These are phyloP conservation scores for Arenicola marina DNA, from an alignment of 2,888 invertebrate species.

Conservation along the genomic window DNA sequence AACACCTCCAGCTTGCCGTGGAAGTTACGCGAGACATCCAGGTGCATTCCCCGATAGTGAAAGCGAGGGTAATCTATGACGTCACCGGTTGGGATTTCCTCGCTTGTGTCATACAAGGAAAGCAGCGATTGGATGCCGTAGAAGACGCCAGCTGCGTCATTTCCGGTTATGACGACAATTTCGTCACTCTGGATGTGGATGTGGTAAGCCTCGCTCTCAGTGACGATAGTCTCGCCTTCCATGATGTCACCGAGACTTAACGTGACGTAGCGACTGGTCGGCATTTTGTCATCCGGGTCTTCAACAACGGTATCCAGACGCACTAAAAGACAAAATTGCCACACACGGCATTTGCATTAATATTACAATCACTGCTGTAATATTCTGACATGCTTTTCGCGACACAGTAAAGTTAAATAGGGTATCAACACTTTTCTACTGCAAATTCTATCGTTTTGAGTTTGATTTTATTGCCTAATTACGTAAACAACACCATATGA, in stretches of 20 bases:
- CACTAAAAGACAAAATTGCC: too few relatives aligned
- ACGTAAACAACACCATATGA: too few relatives aligned
- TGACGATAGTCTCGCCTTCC: background rate
- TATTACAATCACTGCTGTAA: too few relatives aligned
- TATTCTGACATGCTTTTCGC: too few relatives aligned
- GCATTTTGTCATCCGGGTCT: background rate
- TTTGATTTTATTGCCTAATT: too few relatives aligned
- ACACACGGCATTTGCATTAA: too few relatives aligned
- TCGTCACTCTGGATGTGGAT: background rate
- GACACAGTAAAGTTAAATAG: too few relatives aligned
- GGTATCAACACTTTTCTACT: too few relatives aligned
- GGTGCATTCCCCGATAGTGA: slow-evolving; percentile 43
- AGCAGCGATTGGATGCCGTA: slow-evolving; percentile 21
- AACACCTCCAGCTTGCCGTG: slow-evolving; percentile 21
- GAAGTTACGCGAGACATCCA: slow-evolving; percentile 57
- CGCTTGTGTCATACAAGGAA: slow-evolving; percentile 6
- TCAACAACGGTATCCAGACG: background rate
- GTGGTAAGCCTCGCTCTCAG: slow-evolving; percentile 3
- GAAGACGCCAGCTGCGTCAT: slow-evolving; percentile 13
- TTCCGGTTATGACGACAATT: slow-evolving; percentile 4
- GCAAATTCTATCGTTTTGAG: too few relatives aligned
- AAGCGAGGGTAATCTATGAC: slow-evolving; percentile 16
- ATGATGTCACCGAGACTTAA: background rate
- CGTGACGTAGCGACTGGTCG: background rate
- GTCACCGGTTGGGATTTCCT: background rate